Percentiles rank a stretch among this genome's conserved stretches.
Evolutionary conservation across 1,140 invertebrate genomes (phyloP).

Genomic region (Drosophila simulans): DNA sequence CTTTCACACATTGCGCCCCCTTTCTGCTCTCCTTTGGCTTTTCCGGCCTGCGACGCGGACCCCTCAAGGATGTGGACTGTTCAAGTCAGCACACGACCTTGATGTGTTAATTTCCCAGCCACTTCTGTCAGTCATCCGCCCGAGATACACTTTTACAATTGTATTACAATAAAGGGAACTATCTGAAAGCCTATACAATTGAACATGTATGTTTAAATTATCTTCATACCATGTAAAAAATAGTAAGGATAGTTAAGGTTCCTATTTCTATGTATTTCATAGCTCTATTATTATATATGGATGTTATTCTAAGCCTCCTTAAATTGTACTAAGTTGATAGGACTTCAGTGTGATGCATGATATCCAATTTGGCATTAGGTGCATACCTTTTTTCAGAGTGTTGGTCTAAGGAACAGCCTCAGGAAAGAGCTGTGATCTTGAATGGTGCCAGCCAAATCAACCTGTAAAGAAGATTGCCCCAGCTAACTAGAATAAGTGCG

Average conservation of each 20-base stretch:
- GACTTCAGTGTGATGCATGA: not conserved
- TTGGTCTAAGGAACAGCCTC: not conserved
- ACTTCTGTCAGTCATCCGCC: constrained; percentile 15
- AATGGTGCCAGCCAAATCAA: constrained; percentile 15
- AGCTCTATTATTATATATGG: too few species aligned
- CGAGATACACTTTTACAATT: constrained; percentile 40
- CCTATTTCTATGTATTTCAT: too few species aligned
- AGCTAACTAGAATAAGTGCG: constrained; percentile 65
- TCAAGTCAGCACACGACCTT: constrained; percentile 65
- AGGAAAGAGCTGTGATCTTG: constrained; percentile 62
- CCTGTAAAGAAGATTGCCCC: constrained; percentile 33
- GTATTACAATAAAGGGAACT: not conserved
- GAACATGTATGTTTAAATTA: too few species aligned
- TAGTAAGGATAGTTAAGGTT: too few species aligned
- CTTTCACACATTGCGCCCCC: constrained; percentile 66
- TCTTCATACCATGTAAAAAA: too few species aligned
- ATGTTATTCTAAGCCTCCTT: too few species aligned
- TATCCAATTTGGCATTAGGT: not conserved
- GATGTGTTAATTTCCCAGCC: constrained; percentile 78
- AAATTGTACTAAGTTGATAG: too few species aligned
- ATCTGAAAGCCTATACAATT: too few species aligned
- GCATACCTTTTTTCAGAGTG: constrained; percentile 3
- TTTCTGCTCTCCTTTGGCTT: constrained; percentile 37
- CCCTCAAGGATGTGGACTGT: constrained; percentile 37
- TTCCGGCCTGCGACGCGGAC: constrained; percentile 54